Evolutionary conservation across 2,113 vertebrate species (phyloP).

Genomic region (Melozone crissalis): DNA sequence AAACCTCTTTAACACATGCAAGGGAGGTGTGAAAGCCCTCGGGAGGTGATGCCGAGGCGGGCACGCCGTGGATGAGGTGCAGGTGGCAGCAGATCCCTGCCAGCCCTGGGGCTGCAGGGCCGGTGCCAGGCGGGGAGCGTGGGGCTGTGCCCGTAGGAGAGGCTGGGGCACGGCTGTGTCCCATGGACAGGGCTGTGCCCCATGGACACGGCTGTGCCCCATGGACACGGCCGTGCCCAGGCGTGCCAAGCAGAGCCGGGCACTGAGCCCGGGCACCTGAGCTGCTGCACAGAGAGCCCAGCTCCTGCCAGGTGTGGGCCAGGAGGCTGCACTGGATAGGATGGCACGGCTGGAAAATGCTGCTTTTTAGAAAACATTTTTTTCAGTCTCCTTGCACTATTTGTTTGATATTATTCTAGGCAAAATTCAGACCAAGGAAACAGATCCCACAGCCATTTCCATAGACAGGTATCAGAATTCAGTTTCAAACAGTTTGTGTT

Average conservation of each 20-base stretch:
- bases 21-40: fast-evolving
- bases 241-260: fast-evolving
- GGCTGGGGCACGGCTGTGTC: too few species aligned
- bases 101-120: too few species aligned
- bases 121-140: too few species aligned
- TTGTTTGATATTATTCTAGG: background rate
- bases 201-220: too few species aligned
- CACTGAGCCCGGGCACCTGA: background rate
- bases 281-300: background rate
- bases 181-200: too few species aligned
- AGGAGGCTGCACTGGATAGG: background rate
- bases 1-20: background rate
- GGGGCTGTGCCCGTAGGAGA: background rate
- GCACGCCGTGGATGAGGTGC: fast-evolving
- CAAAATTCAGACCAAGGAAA: background rate
- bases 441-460: background rate
- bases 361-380: background rate
- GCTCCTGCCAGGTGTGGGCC: fast-evolving
- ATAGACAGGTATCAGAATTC: background rate
- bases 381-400: background rate
- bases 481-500: background rate
- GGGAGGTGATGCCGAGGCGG: fast-evolving
- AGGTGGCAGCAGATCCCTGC: fast-evolving
- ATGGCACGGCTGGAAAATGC: fast-evolving
- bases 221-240: too few species aligned